Percentiles rank a stretch among this genome's conserved stretches.
Conservation (phyloP, 1,140 invertebrate genomes). For the Drosophila baimaii region DNA sequence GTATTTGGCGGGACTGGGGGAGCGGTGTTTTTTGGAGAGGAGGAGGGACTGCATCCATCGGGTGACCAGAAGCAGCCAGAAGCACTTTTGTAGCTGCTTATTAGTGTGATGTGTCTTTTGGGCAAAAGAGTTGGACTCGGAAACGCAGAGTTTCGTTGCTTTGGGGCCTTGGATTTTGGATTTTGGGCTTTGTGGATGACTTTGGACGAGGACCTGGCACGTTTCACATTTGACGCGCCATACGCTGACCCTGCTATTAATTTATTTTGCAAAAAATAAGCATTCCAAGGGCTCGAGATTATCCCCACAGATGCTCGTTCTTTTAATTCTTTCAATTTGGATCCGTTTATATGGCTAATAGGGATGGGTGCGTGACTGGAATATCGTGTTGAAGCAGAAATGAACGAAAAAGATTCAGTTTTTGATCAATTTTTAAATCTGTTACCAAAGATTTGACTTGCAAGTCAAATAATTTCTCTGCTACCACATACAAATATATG, state of each 20-base stretch:
- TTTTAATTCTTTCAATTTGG: constrained; percentile 50
- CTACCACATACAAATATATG: no score
- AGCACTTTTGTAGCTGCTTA: constrained; percentile 81
- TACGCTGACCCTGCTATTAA: constrained; percentile 67
- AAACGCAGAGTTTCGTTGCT: background rate
- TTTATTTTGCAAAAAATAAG: constrained; percentile 48
- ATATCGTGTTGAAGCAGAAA: background rate
- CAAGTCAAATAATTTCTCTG: no score
- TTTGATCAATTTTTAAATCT: background rate
- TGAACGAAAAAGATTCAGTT: background rate
- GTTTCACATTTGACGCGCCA: constrained; percentile 75
- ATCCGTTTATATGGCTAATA: constrained; percentile 27
- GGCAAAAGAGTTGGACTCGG: constrained; percentile 11
- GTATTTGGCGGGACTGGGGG: constrained; percentile 50
- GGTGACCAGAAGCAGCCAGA: constrained; percentile 82
- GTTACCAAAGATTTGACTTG: no score
- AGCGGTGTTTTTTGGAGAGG: no score
- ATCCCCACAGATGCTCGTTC: constrained; percentile 35
- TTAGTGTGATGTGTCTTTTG: constrained; percentile 73
- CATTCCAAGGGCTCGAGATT: constrained; percentile 23
- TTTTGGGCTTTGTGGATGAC: no score
- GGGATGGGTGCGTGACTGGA: constrained; percentile 24
- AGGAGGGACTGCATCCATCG: constrained; percentile 24
- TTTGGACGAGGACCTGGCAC: constrained; percentile 55
- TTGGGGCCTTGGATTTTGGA: constrained; percentile 9